A percentile compares a stretch with the other conserved stretches of the same genome.
Evolutionary conservation across 2,113 vertebrate species (phyloP).

Genomic region (Apteryx mantelli): DNA sequence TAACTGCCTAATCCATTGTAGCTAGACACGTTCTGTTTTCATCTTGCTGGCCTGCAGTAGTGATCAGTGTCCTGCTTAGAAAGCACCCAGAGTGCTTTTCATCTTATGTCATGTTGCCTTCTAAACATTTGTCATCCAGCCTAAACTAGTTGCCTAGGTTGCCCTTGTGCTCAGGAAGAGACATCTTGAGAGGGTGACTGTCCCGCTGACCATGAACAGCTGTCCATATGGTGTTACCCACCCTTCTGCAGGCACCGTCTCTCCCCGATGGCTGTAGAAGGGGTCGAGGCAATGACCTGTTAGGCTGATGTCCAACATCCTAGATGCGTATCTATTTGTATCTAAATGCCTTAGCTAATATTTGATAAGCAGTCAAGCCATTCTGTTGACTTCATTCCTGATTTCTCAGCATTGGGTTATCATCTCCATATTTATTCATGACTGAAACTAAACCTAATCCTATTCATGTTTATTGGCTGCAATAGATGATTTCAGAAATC

Average conservation of each 20-base stretch:
- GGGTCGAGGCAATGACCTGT: not conserved
- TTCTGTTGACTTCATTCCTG: not conserved
- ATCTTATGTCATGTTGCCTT: not conserved
- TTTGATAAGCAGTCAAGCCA: not conserved
- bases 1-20: not conserved
- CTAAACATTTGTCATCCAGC: not conserved
- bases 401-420: not conserved
- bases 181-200: not conserved
- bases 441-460: not conserved
- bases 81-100: not conserved
- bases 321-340: not conserved
- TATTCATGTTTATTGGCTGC: not conserved
- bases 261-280: not conserved
- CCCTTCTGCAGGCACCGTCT: not conserved
- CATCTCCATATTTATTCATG: not conserved
- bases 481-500: not conserved
- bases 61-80: not conserved
- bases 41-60: not conserved
- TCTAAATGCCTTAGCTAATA: not conserved
- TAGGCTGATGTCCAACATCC: not conserved
- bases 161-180: not conserved
- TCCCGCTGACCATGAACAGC: not conserved
- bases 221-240: not conserved
- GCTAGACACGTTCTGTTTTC: not conserved
- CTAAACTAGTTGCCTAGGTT: not conserved